Evolutionary conservation across 1,140 invertebrate species (phyloP), one percentile per base, ranked within the genome.

Genomic region (Hydropsyche tenuis): DNA sequence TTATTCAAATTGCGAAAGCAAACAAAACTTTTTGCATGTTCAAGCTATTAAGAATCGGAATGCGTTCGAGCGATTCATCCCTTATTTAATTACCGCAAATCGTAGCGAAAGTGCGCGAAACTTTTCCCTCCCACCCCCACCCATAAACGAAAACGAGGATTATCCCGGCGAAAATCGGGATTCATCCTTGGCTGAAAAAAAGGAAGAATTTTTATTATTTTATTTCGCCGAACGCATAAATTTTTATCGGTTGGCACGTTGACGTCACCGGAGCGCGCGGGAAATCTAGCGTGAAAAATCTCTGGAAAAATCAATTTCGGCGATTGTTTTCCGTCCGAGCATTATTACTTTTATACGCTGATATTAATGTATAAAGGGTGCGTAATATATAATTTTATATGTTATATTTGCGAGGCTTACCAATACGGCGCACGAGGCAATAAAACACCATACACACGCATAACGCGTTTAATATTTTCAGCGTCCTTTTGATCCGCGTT

Each of bases 281-380:
- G 56, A 60, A 60, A 60, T 60, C 56, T 25, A 60, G 56, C 56
- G 56, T 60, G 56, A 60, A 60, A 60, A 60, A 60, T 60, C 56
- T 60, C 23, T 12, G 56, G 56, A 60, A 60, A 48, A 60, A 60
- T 60, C 56, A 60, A 60, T 60, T 60, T 60, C 56, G 56, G 20
- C 56, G 56, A 60, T 60, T 60, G 56, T 60, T 60, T 60, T 25
- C 56, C 23, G 56, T 27, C 23, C 23, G 11, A 53, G 5, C 23
- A 60, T 60, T 60, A 60, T 60, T 60, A 25, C 56, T 14, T 20
- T 60, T 60, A 22, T 60, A 60, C 30, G 30, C 9, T 37, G 30
- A 37, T 37, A 37, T 37, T 4, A 37, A 37, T 37, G 30, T 37
- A 37, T 37, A 37, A 37, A 37, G 3, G 30, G 3, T 3, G 3